Percentiles rank a stretch among this genome's conserved stretches.
Conservation (phyloP, 2,113 vertebrate species). For the Pseudopipra pipra region DNA sequence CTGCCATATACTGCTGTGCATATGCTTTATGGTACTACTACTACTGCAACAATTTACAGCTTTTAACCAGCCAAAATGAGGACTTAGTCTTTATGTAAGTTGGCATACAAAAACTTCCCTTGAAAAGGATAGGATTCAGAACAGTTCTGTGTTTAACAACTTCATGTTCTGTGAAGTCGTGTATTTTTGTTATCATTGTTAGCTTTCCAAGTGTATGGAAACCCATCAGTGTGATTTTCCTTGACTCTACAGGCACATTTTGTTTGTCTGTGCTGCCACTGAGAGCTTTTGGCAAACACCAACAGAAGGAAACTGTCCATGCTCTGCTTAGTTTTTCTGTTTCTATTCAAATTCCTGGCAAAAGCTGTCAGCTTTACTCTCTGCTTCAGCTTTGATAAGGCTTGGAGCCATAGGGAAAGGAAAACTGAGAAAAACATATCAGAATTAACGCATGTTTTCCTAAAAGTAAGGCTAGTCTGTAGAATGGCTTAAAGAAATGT, state of each 20-base stretch:
- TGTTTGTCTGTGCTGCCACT: constrained; percentile 22
- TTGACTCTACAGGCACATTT: constrained; percentile 4
- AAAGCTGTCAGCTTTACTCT: constrained; percentile 30
- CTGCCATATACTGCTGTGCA: background rate
- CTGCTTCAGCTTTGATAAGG: constrained; percentile 28
- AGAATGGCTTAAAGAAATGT: background rate
- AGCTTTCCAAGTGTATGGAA: constrained; percentile 27
- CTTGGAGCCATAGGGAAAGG: background rate
- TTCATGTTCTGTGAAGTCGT: background rate
- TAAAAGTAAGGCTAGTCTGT: background rate
- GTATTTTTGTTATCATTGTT: background rate
- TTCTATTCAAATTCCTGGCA: constrained; percentile 48
- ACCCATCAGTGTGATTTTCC: background rate
- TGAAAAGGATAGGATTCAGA: background rate
- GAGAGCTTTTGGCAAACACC: constrained; percentile 37
- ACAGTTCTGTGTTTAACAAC: background rate
- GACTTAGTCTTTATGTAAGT: background rate
- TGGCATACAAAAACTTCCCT: background rate
- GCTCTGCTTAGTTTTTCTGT: constrained; percentile 20
- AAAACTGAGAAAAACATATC: constrained; percentile 8
- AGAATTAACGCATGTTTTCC: background rate
- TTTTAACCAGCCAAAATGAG: background rate
- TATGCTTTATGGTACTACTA: background rate
- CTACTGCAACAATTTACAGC: background rate
- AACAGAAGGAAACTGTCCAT: constrained; percentile 28